These are phyloP conservation scores for Andrena dorsata DNA, from an alignment of 2,888 invertebrate genomes.

Conservation along the genomic window DNA sequence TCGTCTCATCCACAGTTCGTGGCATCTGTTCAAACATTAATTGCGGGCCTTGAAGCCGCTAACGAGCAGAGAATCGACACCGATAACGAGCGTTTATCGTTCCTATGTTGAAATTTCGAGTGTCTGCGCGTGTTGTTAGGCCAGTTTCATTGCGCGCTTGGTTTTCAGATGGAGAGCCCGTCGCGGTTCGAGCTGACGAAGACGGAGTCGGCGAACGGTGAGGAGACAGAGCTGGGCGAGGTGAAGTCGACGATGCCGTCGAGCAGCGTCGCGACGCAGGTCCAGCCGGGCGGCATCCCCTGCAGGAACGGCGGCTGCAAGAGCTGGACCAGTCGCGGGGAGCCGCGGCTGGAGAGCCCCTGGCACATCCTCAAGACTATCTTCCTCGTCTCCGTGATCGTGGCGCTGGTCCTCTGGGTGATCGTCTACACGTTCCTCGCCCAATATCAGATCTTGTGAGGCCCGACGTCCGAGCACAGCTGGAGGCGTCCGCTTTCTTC, in stretches of 20 bases:
- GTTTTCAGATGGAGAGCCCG: conserved; percentile 86
- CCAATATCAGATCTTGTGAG: conserved; percentile 78
- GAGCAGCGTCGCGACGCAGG: conserved; percentile 68
- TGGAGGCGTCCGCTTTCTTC: not conserved
- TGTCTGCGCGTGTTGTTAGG: not conserved
- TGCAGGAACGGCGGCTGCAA: conserved; percentile 79
- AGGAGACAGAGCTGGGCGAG: conserved; percentile 82
- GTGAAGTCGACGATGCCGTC: conserved; percentile 71
- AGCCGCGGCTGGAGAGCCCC: conserved; percentile 84
- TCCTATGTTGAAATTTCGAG: not conserved
- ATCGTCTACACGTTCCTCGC: conserved; percentile 83
- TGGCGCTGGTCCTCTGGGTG: conserved; percentile 85
- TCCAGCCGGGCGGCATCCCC: conserved; percentile 63
- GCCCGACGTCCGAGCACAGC: not conserved
- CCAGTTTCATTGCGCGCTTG: not conserved
- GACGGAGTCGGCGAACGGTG: conserved; percentile 60
- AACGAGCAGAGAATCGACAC: not conserved
- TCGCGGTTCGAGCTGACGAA: conserved; percentile 75
- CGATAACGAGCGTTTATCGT: not conserved
- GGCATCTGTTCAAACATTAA: not conserved
- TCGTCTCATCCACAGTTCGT: not conserved
- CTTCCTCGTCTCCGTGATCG: conserved; percentile 85
- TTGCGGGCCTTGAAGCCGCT: not conserved
- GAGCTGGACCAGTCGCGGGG: conserved; percentile 58
- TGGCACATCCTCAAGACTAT: conserved; percentile 86